Conservation (phyloP, 2,113 vertebrate genomes). For the Ovis aries region DNA sequence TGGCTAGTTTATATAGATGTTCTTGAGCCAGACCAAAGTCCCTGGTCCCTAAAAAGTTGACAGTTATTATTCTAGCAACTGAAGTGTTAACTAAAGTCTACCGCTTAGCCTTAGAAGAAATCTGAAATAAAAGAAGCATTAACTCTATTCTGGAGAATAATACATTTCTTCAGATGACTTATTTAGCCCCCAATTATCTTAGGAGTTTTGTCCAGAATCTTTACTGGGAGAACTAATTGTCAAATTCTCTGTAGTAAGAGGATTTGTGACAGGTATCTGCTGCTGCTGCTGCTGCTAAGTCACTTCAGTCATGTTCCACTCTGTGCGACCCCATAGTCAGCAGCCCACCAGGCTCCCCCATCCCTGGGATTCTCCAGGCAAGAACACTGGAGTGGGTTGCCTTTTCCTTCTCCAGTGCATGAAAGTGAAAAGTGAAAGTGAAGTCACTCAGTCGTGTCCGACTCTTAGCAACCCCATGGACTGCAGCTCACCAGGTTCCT, state of each 20-base stretch:
- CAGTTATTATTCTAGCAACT: not conserved
- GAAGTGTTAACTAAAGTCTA: not conserved
- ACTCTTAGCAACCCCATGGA: not conserved
- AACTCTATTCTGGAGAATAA: constrained; percentile 1
- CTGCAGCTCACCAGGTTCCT: not conserved
- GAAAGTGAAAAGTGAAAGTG: not conserved
- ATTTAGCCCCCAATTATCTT: not conserved
- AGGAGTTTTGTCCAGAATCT: not conserved
- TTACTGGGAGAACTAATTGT: not conserved
- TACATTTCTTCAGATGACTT: not conserved
- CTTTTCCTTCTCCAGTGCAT: not conserved
- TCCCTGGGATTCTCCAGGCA: not conserved
- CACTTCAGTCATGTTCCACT: not conserved
- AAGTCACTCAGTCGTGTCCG: rapidly evolving
- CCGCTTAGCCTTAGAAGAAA: not conserved
- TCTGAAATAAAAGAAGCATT: not conserved
- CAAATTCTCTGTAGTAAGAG: not conserved
- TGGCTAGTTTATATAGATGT: not conserved
- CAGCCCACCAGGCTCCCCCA: not conserved
- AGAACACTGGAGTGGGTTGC: not conserved
- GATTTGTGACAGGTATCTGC: not conserved
- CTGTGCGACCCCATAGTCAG: rapidly evolving
- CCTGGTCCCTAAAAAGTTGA: not conserved
- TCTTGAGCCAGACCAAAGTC: not conserved
- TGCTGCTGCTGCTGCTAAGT: not conserved